Evolutionary conservation across 2,888 invertebrate species (phyloP).

Genomic region (Heliconius ethilla): DNA sequence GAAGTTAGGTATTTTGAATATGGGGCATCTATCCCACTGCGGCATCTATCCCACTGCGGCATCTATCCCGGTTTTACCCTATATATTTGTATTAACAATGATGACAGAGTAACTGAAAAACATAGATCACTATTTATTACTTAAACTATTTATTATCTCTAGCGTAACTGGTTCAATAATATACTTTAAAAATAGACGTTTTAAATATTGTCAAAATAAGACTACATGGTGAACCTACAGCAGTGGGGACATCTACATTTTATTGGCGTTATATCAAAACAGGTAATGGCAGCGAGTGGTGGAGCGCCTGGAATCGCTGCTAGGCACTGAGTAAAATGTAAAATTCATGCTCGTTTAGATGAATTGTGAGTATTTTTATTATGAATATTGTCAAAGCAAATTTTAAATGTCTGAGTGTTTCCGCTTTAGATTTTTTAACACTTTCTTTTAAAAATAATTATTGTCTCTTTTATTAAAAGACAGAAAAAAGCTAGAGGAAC

Average conservation of each 20-base stretch:
- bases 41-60: too few species aligned
- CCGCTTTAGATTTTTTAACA: neutral
- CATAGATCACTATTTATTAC: too few species aligned
- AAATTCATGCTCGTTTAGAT: constrained; percentile 31
- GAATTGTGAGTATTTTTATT: constrained; percentile 24
- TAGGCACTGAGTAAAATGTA: constrained; percentile 30
- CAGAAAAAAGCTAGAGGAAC: too few species aligned
- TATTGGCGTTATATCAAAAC: constrained; percentile 43
- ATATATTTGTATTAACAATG: too few species aligned
- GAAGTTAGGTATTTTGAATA: too few species aligned
- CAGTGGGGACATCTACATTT: constrained; percentile 37
- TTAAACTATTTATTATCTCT: too few species aligned
- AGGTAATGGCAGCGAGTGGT: constrained; percentile 38
- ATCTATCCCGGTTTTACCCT: too few species aligned
- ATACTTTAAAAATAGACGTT: neutral
- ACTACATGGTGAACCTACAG: constrained; percentile 22
- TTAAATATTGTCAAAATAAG: neutral
- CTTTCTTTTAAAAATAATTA: too few species aligned
- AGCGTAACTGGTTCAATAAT: too few species aligned
- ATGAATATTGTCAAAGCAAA: constrained; percentile 9
- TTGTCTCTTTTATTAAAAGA: too few species aligned
- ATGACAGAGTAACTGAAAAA: too few species aligned
- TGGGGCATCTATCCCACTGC: too few species aligned
- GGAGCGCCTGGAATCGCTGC: constrained; percentile 26
- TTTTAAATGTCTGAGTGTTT: neutral